Conservation (phyloP, 1,140 invertebrate genomes). For the Ctenoplectra terminalis region DNA sequence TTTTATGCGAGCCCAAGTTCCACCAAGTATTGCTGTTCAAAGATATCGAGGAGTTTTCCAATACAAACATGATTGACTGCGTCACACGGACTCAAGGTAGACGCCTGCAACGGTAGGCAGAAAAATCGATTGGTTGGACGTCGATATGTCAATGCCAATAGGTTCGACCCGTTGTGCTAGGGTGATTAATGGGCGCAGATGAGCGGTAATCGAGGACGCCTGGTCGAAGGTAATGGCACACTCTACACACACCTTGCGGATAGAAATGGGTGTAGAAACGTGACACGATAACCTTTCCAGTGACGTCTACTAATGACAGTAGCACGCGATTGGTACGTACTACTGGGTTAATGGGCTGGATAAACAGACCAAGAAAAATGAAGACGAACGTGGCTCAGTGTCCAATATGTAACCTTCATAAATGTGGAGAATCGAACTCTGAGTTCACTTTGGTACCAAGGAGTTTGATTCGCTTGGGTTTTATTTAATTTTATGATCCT, state of each 20-base stretch:
- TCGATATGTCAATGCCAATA: constrained; percentile 41
- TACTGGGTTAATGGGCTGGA: constrained; percentile 12
- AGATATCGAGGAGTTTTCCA: neutral
- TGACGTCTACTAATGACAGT: neutral
- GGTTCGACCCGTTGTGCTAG: constrained; percentile 13
- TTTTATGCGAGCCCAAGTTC: too few species aligned
- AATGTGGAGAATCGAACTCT: too few species aligned
- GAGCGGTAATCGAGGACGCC: constrained; percentile 22
- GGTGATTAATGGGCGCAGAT: constrained; percentile 43
- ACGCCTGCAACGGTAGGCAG: too few species aligned
- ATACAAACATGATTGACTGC: too few species aligned
- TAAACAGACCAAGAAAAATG: constrained; percentile 18
- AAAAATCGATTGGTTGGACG: constrained; percentile 26
- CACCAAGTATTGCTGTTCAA: too few species aligned
- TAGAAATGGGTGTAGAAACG: constrained; percentile 33
- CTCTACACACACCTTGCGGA: constrained; percentile 21
- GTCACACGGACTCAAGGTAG: neutral
- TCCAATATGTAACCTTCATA: too few species aligned
- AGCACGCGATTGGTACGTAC: neutral
- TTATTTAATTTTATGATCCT: too few species aligned
- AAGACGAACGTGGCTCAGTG: too few species aligned
- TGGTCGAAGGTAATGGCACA: too few species aligned
- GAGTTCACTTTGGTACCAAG: too few species aligned
- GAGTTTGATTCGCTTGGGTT: too few species aligned
- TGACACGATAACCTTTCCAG: constrained; percentile 32